phyloP scores from a whole-genome alignment of 2,888 invertebrate species.

The Brenthis daphne region DNA sequence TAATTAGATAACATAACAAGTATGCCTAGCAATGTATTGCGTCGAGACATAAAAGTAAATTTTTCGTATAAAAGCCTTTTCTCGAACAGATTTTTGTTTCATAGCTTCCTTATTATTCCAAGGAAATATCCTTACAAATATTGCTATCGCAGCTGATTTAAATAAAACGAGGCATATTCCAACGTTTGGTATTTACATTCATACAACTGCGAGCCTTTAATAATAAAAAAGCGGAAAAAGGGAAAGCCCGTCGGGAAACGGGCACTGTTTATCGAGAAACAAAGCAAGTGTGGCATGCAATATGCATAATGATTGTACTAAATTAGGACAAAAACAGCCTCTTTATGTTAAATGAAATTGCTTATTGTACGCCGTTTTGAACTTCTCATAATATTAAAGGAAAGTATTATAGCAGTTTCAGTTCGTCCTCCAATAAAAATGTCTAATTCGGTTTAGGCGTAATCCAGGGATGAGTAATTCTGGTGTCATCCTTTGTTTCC shows the following conservation, averaged over 20 bases:
- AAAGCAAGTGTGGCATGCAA: conserved; percentile 69
- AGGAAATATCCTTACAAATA: background rate
- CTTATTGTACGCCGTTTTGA: conserved; percentile 64
- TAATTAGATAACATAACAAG: background rate
- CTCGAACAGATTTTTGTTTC: background rate
- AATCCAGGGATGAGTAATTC: conserved; percentile 25
- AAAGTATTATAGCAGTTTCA: conserved; percentile 36
- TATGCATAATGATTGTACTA: conserved; percentile 79
- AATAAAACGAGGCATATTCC: conserved; percentile 31
- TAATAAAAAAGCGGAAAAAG: conserved; percentile 70
- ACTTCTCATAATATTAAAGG: conserved; percentile 45
- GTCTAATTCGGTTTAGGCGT: conserved; percentile 28
- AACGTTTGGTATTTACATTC: conserved; percentile 60
- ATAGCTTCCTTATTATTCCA: background rate
- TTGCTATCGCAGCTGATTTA: conserved; percentile 21
- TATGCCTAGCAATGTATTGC: background rate
- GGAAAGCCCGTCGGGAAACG: conserved; percentile 62
- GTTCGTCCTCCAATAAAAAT: conserved; percentile 31
- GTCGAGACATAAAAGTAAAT: background rate
- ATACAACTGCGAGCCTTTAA: conserved; percentile 65
- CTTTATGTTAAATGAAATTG: conserved; percentile 67
- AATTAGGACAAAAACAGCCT: conserved; percentile 68
- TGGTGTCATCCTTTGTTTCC: conserved; percentile 13
- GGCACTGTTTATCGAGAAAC: conserved; percentile 74
- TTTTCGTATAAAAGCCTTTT: background rate